phyloP scores from a whole-genome alignment of 2,113 vertebrate genomes.

The Mustela nigripes region DNA sequence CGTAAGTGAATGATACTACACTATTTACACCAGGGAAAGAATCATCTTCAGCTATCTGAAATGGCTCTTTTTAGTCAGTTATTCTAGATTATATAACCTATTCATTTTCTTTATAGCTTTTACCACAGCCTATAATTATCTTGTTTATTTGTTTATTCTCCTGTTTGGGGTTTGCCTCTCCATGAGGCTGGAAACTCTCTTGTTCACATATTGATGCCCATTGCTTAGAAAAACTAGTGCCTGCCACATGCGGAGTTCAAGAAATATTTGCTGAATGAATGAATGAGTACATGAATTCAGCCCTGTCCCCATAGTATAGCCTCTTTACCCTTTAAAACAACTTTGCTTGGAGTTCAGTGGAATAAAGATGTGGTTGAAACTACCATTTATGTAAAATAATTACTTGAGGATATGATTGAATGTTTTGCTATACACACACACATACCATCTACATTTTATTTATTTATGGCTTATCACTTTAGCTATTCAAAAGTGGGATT shows the following conservation, averaged over 20 bases:
- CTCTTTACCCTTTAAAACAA: constrained; percentile 40
- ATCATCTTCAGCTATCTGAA: constrained; percentile 13
- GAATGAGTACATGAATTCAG: neutral
- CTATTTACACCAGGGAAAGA: neutral
- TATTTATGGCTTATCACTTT: constrained; percentile 31
- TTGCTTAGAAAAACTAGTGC: neutral
- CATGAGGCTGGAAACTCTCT: neutral
- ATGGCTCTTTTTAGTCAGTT: neutral
- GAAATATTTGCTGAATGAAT: constrained; percentile 22
- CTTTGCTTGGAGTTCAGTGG: neutral
- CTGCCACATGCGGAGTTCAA: neutral
- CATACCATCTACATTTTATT: constrained; percentile 44
- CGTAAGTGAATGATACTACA: constrained; percentile 2
- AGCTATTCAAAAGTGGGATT: constrained; percentile 3
- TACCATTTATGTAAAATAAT: neutral
- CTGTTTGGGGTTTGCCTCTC: neutral
- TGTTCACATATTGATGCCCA: neutral
- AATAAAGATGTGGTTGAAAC: neutral
- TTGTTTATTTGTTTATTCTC: constrained; percentile 28
- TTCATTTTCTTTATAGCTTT: constrained; percentile 42
- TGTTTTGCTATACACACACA: neutral
- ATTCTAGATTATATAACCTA: neutral
- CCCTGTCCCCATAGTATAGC: neutral
- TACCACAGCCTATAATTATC: neutral
- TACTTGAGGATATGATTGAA: neutral